phyloP scores from a whole-genome alignment of 30 jellyfish, hydroid and myxozoan species.

The Catostylus mosaicus region DNA sequence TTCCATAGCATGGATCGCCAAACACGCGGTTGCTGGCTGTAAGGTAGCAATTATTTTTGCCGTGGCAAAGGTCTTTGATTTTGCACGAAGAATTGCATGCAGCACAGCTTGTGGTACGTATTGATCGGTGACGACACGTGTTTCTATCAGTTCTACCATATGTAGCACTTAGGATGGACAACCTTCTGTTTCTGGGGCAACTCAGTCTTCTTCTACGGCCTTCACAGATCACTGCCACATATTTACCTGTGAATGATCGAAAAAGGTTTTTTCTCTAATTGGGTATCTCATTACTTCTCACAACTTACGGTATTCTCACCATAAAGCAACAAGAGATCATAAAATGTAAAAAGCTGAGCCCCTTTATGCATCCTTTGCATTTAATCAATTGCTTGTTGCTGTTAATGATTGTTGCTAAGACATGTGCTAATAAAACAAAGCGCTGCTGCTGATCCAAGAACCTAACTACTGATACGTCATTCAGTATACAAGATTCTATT shows the following conservation, averaged over 20 bases:
- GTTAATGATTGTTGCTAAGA: no score
- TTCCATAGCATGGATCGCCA: slow-evolving; percentile 4
- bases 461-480: no score
- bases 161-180: not conserved
- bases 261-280: no score
- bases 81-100: not conserved
- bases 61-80: not conserved
- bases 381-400: no score
- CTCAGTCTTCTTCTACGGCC: not conserved
- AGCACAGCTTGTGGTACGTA: not conserved
- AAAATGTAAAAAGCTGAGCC: no score
- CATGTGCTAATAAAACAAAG: no score
- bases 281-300: no score
- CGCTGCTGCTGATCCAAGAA: no score
- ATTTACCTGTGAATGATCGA: not conserved
- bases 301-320: no score
- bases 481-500: no score
- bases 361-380: no score
- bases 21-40: not conserved
- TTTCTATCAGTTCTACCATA: not conserved
- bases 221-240: not conserved
- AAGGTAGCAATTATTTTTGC: not conserved
- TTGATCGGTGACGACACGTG: not conserved
- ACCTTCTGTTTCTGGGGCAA: not conserved
- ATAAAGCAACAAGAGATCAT: no score